These are phyloP conservation scores for Noctua comes DNA, from an alignment of 2,888 invertebrate genomes.

Conservation along the genomic window DNA sequence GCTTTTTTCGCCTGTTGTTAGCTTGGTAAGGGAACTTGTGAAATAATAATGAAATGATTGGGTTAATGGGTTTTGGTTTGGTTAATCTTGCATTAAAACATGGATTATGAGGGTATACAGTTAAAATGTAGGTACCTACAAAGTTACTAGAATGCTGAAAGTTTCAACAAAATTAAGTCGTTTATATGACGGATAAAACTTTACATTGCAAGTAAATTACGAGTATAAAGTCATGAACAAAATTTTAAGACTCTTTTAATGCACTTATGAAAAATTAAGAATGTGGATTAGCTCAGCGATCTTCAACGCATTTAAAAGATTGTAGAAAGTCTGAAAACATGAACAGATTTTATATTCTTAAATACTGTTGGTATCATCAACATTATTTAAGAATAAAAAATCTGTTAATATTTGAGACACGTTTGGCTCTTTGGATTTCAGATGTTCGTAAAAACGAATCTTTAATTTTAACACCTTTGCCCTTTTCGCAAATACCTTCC, in stretches of 20 bases:
- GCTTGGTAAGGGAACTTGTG: constrained; percentile 37
- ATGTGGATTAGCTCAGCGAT: not conserved
- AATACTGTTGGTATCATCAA: too few relatives aligned
- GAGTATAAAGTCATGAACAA: not conserved
- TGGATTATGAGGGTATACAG: not conserved
- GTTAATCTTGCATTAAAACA: constrained; percentile 1
- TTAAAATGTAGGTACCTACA: not conserved
- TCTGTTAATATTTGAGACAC: not conserved
- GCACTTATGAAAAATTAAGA: not conserved
- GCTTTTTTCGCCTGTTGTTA: constrained; percentile 66
- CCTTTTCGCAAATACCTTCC: not conserved
- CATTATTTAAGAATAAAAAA: not conserved
- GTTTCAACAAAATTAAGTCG: not conserved
- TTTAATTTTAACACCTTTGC: not conserved
- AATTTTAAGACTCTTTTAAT: not conserved
- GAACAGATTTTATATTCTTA: too few relatives aligned
- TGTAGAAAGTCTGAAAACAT: too few relatives aligned
- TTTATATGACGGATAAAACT: not conserved
- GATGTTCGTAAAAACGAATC: not conserved
- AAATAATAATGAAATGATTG: constrained; percentile 47
- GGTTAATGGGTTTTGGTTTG: too few relatives aligned
- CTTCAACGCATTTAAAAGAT: not conserved
- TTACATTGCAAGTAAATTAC: not conserved
- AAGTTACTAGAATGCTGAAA: not conserved
- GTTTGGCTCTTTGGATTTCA: not conserved